Evolutionary conservation across 2,113 vertebrate genomes (phyloP).

Genomic region (Prunella himalayana): DNA sequence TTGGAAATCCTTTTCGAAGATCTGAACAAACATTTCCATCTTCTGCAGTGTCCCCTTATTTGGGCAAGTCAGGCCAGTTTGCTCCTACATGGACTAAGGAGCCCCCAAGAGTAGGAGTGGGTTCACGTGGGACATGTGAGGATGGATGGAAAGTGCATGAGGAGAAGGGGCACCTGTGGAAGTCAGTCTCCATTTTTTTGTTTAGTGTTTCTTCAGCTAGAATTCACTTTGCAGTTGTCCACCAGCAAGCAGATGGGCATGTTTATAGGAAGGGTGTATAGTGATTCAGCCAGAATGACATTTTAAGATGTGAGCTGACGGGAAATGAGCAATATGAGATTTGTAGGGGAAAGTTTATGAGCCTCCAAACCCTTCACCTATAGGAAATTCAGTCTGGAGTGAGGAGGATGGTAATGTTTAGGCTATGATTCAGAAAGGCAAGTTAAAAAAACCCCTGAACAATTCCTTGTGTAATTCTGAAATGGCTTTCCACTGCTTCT

Average conservation of each 20-base stretch:
- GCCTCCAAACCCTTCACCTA: not conserved
- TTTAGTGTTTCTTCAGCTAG: not conserved
- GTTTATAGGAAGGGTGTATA: not conserved
- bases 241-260: slow-evolving; percentile 31
- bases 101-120: not conserved
- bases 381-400: not conserved
- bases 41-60: not conserved
- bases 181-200: not conserved
- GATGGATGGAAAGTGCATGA: not conserved
- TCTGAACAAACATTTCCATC: not conserved
- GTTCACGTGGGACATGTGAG: not conserved
- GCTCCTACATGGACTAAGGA: not conserved
- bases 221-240: slow-evolving; percentile 18
- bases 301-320: not conserved
- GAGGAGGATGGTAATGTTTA: not conserved
- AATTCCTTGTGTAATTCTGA: not conserved
- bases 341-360: slow-evolving; percentile 38
- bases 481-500: not conserved
- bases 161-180: slow-evolving; percentile 10
- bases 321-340: slow-evolving; percentile 20
- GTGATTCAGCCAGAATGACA: slow-evolving; percentile 29
- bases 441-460: not conserved
- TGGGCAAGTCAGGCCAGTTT: not conserved
- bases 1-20: not conserved
- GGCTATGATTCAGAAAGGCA: not conserved